Conservation (phyloP, 2,888 invertebrate genomes). For the Petrophora chlorosata region DNA sequence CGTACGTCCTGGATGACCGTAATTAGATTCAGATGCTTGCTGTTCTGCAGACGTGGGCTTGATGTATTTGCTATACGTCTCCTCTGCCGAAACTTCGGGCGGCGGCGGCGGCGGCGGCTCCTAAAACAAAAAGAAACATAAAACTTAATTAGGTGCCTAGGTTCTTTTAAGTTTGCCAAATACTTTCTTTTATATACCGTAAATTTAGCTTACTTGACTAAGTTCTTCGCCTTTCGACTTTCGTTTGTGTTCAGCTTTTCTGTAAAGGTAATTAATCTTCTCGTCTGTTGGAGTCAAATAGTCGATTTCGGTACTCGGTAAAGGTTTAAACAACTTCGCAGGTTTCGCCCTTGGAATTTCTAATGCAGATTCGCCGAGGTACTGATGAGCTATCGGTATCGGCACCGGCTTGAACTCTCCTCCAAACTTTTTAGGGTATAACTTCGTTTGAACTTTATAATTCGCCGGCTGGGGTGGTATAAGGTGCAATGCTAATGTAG, state of each 20-base stretch:
- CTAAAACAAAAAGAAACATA: constrained; percentile 23
- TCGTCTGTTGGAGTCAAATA: constrained; percentile 56
- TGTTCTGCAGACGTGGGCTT: constrained; percentile 56
- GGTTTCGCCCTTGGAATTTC: constrained; percentile 75
- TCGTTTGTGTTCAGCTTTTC: constrained; percentile 80
- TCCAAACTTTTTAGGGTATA: constrained; percentile 84
- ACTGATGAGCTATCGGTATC: constrained; percentile 69
- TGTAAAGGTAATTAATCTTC: constrained; percentile 69
- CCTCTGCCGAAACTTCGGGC: constrained; percentile 28
- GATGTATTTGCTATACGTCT: constrained; percentile 48
- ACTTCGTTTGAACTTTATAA: constrained; percentile 75
- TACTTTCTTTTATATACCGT: constrained; percentile 24
- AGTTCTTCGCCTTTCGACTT: constrained; percentile 63
- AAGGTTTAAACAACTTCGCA: constrained; percentile 64
- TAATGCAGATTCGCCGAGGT: constrained; percentile 51
- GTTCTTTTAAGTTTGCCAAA: constrained; percentile 15
- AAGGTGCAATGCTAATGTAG: constrained; percentile 57
- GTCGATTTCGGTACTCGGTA: constrained; percentile 53
- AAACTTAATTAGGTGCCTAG: constrained; percentile 27
- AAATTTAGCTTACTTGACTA: constrained; percentile 45
- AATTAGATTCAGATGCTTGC: constrained; percentile 68
- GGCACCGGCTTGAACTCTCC: constrained; percentile 74
- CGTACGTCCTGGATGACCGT: constrained; percentile 69
- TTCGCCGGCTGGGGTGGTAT: constrained; percentile 60
- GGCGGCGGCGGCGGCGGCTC: constrained; percentile 28